These are phyloP conservation scores for Colius striatus DNA, from an alignment of 2,113 vertebrate genomes.

Conservation along the genomic window DNA sequence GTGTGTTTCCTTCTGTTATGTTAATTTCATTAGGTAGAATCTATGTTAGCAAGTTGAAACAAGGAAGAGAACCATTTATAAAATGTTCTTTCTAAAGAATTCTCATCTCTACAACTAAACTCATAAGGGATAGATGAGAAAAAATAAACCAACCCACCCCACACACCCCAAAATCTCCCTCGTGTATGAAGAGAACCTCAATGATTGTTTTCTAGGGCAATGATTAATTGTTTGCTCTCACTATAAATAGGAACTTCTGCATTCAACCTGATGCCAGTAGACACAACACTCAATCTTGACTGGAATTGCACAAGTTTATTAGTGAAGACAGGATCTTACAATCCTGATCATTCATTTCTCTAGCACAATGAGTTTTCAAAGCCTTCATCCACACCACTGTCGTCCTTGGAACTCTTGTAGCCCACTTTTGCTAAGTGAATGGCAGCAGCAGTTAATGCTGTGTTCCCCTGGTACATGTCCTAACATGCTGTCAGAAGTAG, in stretches of 20 bases:
- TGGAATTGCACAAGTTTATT: not conserved
- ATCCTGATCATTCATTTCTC: not conserved
- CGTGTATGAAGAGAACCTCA: not conserved
- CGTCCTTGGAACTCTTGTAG: not conserved
- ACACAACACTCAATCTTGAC: not conserved
- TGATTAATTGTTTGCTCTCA: not conserved
- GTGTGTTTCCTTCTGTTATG: not conserved
- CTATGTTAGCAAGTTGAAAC: not conserved
- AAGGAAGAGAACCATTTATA: not conserved
- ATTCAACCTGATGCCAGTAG: not conserved
- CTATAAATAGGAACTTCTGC: not conserved
- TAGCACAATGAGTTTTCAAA: not conserved
- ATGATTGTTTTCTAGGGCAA: not conserved
- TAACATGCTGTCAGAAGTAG: not conserved
- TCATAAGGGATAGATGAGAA: not conserved
- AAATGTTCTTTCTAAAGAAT: not conserved
- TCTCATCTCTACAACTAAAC: not conserved
- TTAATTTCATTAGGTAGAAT: not conserved
- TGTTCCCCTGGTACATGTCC: not conserved
- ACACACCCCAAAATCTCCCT: too few species aligned
- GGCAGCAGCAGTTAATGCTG: not conserved
- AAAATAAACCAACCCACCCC: not conserved
- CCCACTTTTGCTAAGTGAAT: not conserved
- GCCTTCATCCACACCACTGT: not conserved
- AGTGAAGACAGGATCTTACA: not conserved